Base-by-base conservation (phyloP, 2,113 vertebrate species). In the Rhea pennata region DNA sequence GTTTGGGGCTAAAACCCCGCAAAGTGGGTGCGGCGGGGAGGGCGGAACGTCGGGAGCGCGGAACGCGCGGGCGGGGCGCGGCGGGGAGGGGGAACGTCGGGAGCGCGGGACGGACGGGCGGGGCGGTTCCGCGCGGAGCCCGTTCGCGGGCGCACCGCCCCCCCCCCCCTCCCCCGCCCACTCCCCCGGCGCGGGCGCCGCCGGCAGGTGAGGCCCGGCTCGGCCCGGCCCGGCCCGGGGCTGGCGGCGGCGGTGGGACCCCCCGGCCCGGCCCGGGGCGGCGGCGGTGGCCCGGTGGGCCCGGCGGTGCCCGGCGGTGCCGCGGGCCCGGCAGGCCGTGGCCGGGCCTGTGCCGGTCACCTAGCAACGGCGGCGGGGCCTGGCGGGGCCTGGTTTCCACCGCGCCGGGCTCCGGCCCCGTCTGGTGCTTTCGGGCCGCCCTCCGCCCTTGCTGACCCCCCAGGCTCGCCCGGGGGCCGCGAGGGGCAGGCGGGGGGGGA, bases 21-120 rank as follows among this genome's bases (percentile, higher is more conserved):
- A 67, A 81, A 87, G 26, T 1, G 2, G 24, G 2, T 0, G 46
- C 12, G 15, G n/a, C n/a, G n/a, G n/a, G n/a, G 21, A 0, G 0
- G 9, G 4, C n/a, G 11, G n/a, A 73, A 76, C 69, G 4, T 77
- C 51, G 0, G 44, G n/a, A 23, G 5, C 1, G 12, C 53, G 91
- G 88, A 87, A 91, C 81, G 4, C 8, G 42, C 12, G 42, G 40
- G 40, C 0, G 56, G 13, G 0, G 29, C 2, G 74, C 42, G 42
- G 42, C 42, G 42, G 10, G 9, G n/a, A n/a, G n/a, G n/a, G n/a
- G n/a, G n/a, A 73, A 76, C 69, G 4, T 76, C 50, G 0, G 44
- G n/a, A 23, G 5, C 1, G 12, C 53, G 91, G 88, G 84, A 91
- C 80, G n/a, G n/a, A n/a, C n/a, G n/a, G 40, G 40, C 0, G 56